Percentiles rank a stretch among this genome's conserved stretches.
Evolutionary conservation across 2,888 invertebrate genomes (phyloP).

Genomic region (Drosophila setosimentum): DNA sequence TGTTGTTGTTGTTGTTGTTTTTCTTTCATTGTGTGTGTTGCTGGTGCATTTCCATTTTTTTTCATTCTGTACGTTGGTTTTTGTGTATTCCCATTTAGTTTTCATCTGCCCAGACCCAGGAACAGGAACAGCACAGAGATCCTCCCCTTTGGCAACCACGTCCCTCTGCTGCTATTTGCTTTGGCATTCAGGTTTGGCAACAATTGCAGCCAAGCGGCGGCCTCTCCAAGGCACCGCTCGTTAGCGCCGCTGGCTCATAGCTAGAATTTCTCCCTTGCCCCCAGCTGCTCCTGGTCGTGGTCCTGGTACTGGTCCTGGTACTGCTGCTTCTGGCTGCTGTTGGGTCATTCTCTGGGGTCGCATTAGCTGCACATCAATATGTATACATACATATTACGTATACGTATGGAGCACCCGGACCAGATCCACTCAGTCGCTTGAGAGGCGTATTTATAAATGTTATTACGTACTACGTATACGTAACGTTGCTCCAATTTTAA

Average conservation of each 20-base stretch:
- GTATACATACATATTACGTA: constrained; percentile 14
- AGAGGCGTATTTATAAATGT: constrained; percentile 81
- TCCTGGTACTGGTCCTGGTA: constrained; percentile 6
- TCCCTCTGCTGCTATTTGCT: constrained; percentile 76
- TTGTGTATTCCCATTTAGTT: constrained; percentile 74
- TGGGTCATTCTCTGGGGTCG: constrained; percentile 74
- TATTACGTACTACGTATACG: constrained; percentile 82
- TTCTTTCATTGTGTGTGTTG: constrained; percentile 36
- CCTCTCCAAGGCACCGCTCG: constrained; percentile 79
- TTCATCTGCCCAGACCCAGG: constrained; percentile 62
- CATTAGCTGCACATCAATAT: constrained; percentile 81
- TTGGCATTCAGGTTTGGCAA: constrained; percentile 81
- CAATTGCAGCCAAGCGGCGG: constrained; percentile 72
- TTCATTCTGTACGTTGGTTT: constrained; percentile 38
- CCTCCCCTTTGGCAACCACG: neutral
- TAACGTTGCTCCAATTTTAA: constrained; percentile 66
- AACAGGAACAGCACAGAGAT: constrained; percentile 10
- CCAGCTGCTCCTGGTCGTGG: constrained; percentile 1
- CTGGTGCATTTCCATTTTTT: constrained; percentile 18
- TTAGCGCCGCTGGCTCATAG: constrained; percentile 67
- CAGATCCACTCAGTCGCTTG: constrained; percentile 43
- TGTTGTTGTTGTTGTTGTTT: constrained; percentile 21
- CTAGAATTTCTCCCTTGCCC: constrained; percentile 14
- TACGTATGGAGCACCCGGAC: neutral
- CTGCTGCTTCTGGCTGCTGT: constrained; percentile 43